Conservation (phyloP, 2,888 invertebrate species). For the Mellilla xanthometata region DNA sequence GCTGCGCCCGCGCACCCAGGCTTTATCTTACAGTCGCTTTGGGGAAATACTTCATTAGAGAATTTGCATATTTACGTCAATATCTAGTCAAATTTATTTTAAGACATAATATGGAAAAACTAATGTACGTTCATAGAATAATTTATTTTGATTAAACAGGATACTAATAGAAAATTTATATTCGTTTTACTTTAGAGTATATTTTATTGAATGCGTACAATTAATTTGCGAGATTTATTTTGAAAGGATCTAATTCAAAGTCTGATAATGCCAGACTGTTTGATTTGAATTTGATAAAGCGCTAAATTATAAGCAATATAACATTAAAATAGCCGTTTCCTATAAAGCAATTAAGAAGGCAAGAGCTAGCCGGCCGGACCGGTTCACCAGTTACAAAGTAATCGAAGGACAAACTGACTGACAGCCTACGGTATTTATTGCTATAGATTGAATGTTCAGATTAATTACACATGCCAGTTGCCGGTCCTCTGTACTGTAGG, state of each 20-base stretch:
- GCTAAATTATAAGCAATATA: constrained; percentile 20
- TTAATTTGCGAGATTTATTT: no score
- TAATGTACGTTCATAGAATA: no score
- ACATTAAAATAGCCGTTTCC: constrained; percentile 36
- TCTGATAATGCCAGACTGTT: neutral
- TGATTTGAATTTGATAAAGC: constrained; percentile 11
- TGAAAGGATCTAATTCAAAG: no score
- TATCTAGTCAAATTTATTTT: no score
- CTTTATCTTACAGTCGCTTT: neutral
- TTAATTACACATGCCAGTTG: constrained; percentile 61
- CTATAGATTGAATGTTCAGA: constrained; percentile 69
- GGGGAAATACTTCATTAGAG: no score
- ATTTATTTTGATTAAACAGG: no score
- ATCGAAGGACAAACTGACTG: constrained; percentile 68
- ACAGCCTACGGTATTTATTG: constrained; percentile 68
- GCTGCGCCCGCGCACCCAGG: constrained; percentile 5
- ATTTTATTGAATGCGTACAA: no score
- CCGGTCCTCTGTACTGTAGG: constrained; percentile 35
- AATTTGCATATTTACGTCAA: no score
- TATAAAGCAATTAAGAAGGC: constrained; percentile 57
- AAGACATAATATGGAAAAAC: no score
- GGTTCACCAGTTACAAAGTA: constrained; percentile 58
- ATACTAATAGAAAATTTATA: no score
- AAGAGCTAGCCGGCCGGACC: constrained; percentile 49
- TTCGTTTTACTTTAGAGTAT: no score